Conservation (phyloP, 2,113 vertebrate genomes). For the Pyrgilauda ruficollis region DNA sequence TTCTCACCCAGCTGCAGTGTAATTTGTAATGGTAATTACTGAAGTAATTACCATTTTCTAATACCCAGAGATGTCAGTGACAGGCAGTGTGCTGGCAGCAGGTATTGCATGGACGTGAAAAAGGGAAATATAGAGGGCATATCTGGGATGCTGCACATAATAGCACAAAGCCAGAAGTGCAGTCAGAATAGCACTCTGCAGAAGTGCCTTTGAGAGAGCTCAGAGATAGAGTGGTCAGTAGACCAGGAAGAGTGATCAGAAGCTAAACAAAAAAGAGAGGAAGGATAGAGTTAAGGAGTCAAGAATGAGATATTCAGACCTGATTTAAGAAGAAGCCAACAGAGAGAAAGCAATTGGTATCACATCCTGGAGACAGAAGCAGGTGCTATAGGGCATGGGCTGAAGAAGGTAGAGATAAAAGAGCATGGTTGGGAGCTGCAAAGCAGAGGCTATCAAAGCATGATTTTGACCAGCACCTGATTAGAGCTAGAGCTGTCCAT, state of each 20-base stretch:
- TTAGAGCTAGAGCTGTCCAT: neutral
- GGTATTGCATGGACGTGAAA: neutral
- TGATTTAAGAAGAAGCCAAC: neutral
- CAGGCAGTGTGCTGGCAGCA: neutral
- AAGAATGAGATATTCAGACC: neutral
- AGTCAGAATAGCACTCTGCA: neutral
- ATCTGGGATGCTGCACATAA: neutral
- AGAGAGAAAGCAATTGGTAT: neutral
- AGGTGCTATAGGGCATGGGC: neutral
- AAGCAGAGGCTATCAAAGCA: neutral
- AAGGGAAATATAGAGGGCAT: neutral
- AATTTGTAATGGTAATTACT: conserved; percentile 6
- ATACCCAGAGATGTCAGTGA: neutral
- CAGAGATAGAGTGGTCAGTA: neutral
- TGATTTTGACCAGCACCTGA: neutral
- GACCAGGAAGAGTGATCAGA: neutral
- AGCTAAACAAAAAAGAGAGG: neutral
- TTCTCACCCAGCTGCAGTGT: neutral
- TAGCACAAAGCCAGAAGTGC: neutral
- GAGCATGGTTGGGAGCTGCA: neutral
- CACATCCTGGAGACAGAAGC: neutral
- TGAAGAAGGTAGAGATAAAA: neutral
- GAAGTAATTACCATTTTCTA: neutral
- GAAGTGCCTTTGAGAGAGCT: neutral
- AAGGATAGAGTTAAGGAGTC: neutral